Conservation (phyloP, 2,888 invertebrate species). For the Yponomeuta sedellus region DNA sequence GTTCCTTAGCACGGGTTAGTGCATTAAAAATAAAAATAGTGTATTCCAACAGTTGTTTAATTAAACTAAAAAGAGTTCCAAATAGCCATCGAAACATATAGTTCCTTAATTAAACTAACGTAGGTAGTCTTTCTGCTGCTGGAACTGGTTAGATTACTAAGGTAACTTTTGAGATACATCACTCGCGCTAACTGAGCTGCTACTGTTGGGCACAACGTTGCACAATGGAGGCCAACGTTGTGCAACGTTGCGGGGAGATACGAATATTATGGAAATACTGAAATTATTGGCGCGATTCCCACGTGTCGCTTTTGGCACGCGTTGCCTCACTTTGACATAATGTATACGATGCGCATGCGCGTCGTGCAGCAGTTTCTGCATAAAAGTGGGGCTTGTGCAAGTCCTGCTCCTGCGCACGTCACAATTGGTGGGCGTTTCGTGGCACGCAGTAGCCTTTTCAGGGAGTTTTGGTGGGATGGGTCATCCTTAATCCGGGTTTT, state of each 20-base stretch:
- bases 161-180: slow-evolving; percentile 44
- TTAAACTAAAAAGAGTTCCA: too few relatives aligned
- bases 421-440: background rate
- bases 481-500: too few relatives aligned
- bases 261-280: slow-evolving; percentile 65
- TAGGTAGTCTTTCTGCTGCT: background rate
- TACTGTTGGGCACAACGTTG: slow-evolving; percentile 6
- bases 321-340: slow-evolving; percentile 52
- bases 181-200: slow-evolving; percentile 20
- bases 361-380: slow-evolving; percentile 15
- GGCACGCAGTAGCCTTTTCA: too few relatives aligned
- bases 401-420: slow-evolving; percentile 13
- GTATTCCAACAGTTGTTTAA: too few relatives aligned
- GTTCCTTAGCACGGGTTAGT: too few relatives aligned
- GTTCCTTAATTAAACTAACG: background rate
- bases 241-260: slow-evolving; percentile 45
- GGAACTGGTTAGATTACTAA: background rate
- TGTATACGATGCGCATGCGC: slow-evolving; percentile 48
- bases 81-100: too few relatives aligned
- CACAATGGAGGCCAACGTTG: slow-evolving; percentile 26
- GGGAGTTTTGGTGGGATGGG: too few relatives aligned
- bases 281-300: slow-evolving; percentile 54
- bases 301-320: slow-evolving; percentile 35
- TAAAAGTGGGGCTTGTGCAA: slow-evolving; percentile 13
- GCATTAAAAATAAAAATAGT: too few relatives aligned